Conservation (phyloP, 2,113 vertebrate species). For the Furnarius figulus region DNA sequence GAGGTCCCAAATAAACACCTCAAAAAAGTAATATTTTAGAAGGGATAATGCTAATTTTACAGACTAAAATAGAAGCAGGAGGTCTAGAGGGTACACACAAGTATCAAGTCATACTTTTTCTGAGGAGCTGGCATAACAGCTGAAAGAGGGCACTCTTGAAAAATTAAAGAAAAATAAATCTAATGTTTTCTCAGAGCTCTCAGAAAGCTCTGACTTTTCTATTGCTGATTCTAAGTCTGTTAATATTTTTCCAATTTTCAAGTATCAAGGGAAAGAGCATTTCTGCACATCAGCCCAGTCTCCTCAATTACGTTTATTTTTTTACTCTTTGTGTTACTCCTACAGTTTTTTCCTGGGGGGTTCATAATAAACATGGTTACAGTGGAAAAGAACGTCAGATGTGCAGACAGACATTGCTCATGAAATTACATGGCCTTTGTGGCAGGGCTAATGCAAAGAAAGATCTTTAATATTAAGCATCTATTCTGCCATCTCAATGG, state of each 20-base stretch:
- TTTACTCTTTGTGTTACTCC: not conserved
- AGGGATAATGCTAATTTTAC: not conserved
- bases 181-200: not conserved
- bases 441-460: not conserved
- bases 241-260: not conserved
- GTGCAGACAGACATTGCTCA: not conserved
- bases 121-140: not conserved
- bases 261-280: not conserved
- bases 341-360: not conserved
- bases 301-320: not conserved
- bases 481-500: rapidly evolving
- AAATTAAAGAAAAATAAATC: not conserved
- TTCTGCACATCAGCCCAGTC: not conserved
- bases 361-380: not conserved
- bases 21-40: not conserved
- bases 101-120: not conserved
- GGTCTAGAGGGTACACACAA: rapidly evolving
- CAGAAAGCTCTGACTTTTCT: not conserved
- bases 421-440: rapidly evolving
- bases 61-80: not conserved
- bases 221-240: not conserved
- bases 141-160: not conserved
- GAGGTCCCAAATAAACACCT: not conserved
- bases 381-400: not conserved
- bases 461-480: not conserved